Percentiles rank a stretch among this genome's conserved stretches.
Conservation (phyloP, 2,113 vertebrate genomes). For the Myanophis thanlyinensis region DNA sequence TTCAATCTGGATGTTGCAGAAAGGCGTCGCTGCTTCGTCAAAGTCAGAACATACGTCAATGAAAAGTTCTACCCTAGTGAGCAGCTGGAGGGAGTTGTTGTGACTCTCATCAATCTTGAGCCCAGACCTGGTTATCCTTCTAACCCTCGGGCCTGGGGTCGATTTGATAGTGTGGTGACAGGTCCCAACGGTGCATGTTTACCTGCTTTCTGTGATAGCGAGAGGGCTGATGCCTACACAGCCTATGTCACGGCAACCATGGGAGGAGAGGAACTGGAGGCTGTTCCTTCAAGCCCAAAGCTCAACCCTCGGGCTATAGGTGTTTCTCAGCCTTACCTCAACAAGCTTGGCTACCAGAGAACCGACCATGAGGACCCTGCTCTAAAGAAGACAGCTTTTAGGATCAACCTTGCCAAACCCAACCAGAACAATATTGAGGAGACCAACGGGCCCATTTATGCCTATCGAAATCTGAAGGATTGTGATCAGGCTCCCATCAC, state of each 20-base stretch:
- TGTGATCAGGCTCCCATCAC: constrained; percentile 84
- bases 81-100: constrained; percentile 90
- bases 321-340: constrained; percentile 89
- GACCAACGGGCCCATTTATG: constrained; percentile 88
- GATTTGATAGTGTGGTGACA: constrained; percentile 94
- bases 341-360: constrained; percentile 85
- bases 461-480: constrained; percentile 81
- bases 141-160: constrained; percentile 94
- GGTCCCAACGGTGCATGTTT: constrained; percentile 92
- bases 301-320: constrained; percentile 82
- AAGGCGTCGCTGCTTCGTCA: constrained; percentile 94
- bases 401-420: constrained; percentile 89
- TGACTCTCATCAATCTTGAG: constrained; percentile 90
- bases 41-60: constrained; percentile 91
- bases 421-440: constrained; percentile 84
- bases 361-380: constrained; percentile 85
- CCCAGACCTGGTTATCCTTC: constrained; percentile 85
- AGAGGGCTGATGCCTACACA: constrained; percentile 83
- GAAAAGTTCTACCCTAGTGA: constrained; percentile 87
- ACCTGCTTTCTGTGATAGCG: constrained; percentile 89
- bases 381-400: constrained; percentile 91
- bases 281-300: constrained; percentile 85
- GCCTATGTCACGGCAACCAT: constrained; percentile 88
- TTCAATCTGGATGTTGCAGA: constrained; percentile 97
- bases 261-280: constrained; percentile 93